Base-by-base conservation (phyloP, 2,888 invertebrate species). In the Polymixis flavicincta region DNA sequence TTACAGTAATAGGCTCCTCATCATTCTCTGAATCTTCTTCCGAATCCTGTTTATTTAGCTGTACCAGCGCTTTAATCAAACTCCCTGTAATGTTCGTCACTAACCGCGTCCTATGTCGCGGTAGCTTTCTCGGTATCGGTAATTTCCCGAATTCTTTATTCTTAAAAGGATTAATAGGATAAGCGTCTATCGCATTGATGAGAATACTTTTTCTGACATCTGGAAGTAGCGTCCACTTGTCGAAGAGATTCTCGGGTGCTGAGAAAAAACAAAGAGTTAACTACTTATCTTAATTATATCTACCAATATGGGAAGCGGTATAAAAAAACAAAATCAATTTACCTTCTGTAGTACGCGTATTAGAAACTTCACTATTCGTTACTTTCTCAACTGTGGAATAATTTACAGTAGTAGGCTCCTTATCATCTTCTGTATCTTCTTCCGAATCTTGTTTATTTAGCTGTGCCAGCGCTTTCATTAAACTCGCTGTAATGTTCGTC, bases 401-500 rank as follows among this genome's bases (percentile, higher is more conserved):
- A 59, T 50, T 64, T n/a, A 37, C 48, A 54, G 28, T 48, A 42
- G 57, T 54, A n/a, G 14, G 14, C 32, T 55, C 42, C 14, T 48
- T 52, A 17, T 28, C 54, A 11, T 52, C 13, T 52, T 2, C 32
- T 37, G 25, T 22, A 37, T 57, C 7, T 50, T 57, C 19, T n/a
- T 50, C n/a, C 1, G 45, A 32, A 61, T 37, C 8, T 6, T n/a
- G 28, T 14, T n/a, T n/a, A 19, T 73, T 73, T 17, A 60, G 19
- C 7, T 14, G 22, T 59, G 28, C 45, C 32, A 71, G 28, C n/a
- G 17, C 69, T n/a, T 54, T 28, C 13, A 45, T 25, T 2, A 55
- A 71, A 70, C 19, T 69, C 2, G 45, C 79, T 25, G 22, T 17
- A 6, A 71, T 54, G 3, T 55, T 25, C 17, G 22, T 75, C n/a